Evolutionary conservation across 2,888 invertebrate species (phyloP).

Genomic region (Erynnis tages): DNA sequence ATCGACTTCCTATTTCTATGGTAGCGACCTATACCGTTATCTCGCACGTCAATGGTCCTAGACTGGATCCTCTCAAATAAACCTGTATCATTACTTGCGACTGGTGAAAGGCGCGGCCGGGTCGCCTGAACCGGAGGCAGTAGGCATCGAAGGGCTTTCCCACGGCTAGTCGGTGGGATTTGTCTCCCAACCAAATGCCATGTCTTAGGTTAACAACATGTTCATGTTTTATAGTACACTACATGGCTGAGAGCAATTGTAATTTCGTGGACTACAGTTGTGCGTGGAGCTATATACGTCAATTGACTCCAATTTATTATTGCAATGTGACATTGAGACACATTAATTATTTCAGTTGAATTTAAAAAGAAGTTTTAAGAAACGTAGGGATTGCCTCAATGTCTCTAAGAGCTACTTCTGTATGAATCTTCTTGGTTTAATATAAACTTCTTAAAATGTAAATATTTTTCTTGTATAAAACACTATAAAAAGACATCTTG

Average conservation of each 20-base stretch:
- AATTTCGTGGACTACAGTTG: not conserved
- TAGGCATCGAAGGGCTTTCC: constrained; percentile 1
- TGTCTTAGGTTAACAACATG: not conserved
- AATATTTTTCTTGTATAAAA: no score
- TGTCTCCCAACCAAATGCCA: not conserved
- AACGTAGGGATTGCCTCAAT: no score
- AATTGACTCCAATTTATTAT: no score
- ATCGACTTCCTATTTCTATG: no score
- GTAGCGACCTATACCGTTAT: not conserved
- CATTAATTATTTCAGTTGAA: no score
- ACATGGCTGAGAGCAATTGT: not conserved
- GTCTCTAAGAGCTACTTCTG: no score
- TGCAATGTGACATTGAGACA: no score
- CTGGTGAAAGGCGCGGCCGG: constrained; percentile 9
- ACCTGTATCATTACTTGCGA: not conserved
- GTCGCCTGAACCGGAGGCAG: not conserved
- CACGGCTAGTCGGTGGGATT: constrained; percentile 3
- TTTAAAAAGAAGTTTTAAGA: no score
- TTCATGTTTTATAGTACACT: not conserved
- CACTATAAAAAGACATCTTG: no score
- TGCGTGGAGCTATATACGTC: not conserved
- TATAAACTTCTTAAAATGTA: no score
- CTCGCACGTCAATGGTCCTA: not conserved
- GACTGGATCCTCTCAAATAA: constrained; percentile 1
- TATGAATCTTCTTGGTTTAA: no score